Evolutionary conservation across 2,113 vertebrate species (phyloP).

Genomic region (Cyrtonyx montezumae): DNA sequence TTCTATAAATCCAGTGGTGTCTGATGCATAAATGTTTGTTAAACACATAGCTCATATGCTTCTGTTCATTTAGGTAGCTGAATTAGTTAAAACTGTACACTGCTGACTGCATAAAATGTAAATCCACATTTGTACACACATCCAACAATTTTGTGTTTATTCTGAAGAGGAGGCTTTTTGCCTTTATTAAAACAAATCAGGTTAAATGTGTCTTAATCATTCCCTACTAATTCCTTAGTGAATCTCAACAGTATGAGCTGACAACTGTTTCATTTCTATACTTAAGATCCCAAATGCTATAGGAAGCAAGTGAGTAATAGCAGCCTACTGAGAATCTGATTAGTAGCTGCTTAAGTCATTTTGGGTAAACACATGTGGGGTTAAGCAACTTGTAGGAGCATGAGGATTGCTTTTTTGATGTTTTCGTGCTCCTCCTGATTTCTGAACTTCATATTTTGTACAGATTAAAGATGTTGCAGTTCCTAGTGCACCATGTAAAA

Average conservation of each 20-base stretch:
- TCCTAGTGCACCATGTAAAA: background rate
- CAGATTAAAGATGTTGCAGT: background rate
- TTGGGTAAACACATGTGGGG: background rate
- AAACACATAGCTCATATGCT: background rate
- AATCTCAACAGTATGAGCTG: background rate
- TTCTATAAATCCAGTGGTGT: background rate
- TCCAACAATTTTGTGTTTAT: background rate
- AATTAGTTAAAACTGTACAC: background rate
- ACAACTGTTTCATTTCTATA: background rate
- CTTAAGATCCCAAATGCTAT: background rate
- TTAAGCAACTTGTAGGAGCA: background rate
- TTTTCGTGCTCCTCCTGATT: background rate
- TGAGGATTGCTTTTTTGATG: no score
- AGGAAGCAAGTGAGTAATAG: fast-evolving
- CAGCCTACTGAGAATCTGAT: background rate
- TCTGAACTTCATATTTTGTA: background rate
- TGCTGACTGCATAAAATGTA: background rate
- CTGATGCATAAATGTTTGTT: background rate
- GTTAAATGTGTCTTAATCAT: background rate
- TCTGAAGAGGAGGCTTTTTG: background rate
- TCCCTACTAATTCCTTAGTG: background rate
- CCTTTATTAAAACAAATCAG: background rate
- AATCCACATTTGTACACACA: background rate
- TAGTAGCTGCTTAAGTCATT: background rate
- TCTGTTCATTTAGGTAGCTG: background rate